A percentile compares a stretch with the other conserved stretches of the same genome.
These are phyloP conservation scores for Leptothorax acervorum DNA, from an alignment of 2,888 invertebrate species.

Conservation along the genomic window DNA sequence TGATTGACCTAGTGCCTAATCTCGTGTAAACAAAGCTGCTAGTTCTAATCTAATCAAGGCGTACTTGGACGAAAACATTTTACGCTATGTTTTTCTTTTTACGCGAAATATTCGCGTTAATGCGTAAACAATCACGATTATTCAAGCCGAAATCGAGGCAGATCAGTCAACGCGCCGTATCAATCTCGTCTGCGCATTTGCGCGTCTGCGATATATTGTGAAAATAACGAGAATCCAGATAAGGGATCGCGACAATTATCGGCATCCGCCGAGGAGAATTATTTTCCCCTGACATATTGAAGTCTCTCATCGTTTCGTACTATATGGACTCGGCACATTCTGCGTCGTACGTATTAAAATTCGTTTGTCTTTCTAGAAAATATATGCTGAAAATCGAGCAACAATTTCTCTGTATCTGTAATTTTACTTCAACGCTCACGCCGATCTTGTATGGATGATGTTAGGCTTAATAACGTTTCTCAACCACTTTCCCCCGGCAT, in stretches of 20 bases:
- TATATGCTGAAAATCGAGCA: neutral
- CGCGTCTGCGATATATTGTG: neutral
- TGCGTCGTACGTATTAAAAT: neutral
- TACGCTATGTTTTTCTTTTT: neutral
- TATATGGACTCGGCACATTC: neutral
- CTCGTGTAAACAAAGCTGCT: neutral
- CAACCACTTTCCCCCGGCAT: neutral
- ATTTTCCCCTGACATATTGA: slow-evolving; percentile 12
- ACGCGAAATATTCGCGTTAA: neutral
- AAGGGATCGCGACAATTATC: slow-evolving; percentile 59
- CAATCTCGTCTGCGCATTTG: neutral
- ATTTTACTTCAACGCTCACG: neutral
- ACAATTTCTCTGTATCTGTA: neutral
- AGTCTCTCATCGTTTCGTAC: slow-evolving; percentile 1
- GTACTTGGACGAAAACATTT: slow-evolving; percentile 20
- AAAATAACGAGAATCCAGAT: slow-evolving; percentile 69
- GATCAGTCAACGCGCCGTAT: slow-evolving; percentile 11
- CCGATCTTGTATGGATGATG: neutral
- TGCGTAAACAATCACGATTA: slow-evolving; percentile 17
- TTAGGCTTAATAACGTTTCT: neutral
- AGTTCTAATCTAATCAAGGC: slow-evolving; percentile 42
- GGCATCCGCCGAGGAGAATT: neutral
- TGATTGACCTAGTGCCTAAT: neutral
- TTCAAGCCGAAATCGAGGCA: slow-evolving; percentile 22
- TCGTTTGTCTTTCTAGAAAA: neutral